Evolutionary conservation across 2,797 vertebrate genomes (phyloP), one percentile per base, ranked within the genome.

Genomic region (Hirundo rustica): DNA sequence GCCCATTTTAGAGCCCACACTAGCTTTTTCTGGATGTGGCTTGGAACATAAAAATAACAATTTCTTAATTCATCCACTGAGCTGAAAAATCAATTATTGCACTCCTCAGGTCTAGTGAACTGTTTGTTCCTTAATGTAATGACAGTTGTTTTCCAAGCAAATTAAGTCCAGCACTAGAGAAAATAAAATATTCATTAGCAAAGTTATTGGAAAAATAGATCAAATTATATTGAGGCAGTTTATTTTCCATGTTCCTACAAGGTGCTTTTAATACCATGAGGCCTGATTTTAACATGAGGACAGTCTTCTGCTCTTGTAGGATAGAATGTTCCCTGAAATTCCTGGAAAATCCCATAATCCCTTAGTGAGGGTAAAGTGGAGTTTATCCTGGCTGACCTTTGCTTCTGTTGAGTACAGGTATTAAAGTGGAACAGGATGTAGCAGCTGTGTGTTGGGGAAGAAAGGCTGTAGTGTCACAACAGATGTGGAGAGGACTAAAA

Each of bases 131-230:
- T 91, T 91, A 88, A 85, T 78, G 76, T 61, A 96, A 95, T 83
- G 82, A 71, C 78, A 90, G 48, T 95, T 88, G 75, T 95, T 85
- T 95, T 86, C 89, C 61, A 61, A 92, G 85, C 54, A 96, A 92
- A 95, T 97, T 96, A 94, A 96, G 89, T 92, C 87, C 92, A 90
- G 68, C 75, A 78, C 80, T 78, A 88, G 27, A 58, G 75, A 92
- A 96, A 97, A 96, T 96, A 96, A 96, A 96, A 95, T 96, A 97
- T 96, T 97, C 92, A 97, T 97, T 96, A 93, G 93, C 68, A 58
- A 94, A 77, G 73, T 96, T 97, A 97, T 97, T 97, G 92, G 89
- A 96, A 94, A 96, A 93, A 93, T 96, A 96, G 72, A 96, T 96
- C 96, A 97, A 90, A 80, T 89, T 89, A 92, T 91, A 97, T 97